Conservation (phyloP, 1,140 invertebrate species). For the Neocloeon triangulifer region DNA sequence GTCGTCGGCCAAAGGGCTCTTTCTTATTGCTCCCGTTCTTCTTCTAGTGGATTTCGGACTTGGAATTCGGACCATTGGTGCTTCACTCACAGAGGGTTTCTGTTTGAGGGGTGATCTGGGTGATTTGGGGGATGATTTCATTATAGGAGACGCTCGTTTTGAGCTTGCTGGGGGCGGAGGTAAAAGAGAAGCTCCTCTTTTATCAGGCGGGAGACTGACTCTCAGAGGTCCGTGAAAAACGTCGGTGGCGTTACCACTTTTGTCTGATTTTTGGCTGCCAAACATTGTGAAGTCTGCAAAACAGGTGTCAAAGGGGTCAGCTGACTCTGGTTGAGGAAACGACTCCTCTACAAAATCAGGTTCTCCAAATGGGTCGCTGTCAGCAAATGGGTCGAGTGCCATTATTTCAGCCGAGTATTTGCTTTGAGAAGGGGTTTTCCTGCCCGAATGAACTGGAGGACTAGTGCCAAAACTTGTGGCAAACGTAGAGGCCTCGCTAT, state of each 20-base stretch:
- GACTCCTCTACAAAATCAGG: slow-evolving; percentile 15
- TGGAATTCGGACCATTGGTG: background rate
- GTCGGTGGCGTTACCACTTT: slow-evolving; percentile 8
- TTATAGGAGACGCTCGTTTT: too few species aligned
- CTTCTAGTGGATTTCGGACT: too few species aligned
- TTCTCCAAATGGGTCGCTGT: slow-evolving; percentile 42
- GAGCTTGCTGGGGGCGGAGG: slow-evolving; percentile 9
- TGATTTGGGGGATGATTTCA: slow-evolving; percentile 19
- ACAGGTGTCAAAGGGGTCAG: slow-evolving; percentile 36
- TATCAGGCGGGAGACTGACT: slow-evolving; percentile 39
- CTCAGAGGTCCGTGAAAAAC: slow-evolving; percentile 32
- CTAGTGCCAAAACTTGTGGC: slow-evolving; percentile 5
- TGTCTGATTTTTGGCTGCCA: slow-evolving; percentile 1
- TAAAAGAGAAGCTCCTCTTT: slow-evolving; percentile 9
- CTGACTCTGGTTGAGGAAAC: slow-evolving; percentile 12
- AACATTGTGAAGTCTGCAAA: slow-evolving; percentile 15
- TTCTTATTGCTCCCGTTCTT: too few species aligned
- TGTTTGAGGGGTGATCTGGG: slow-evolving; percentile 18
- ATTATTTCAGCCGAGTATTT: background rate
- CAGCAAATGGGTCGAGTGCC: slow-evolving; percentile 35
- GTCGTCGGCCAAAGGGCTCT: background rate
- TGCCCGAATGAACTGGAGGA: slow-evolving; percentile 14
- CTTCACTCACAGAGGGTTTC: too few species aligned
- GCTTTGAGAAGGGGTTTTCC: too few species aligned
- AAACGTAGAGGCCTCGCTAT: background rate